These are phyloP conservation scores for Agonopterix subpropinquella DNA, from an alignment of 2,888 invertebrate genomes.

Conservation along the genomic window DNA sequence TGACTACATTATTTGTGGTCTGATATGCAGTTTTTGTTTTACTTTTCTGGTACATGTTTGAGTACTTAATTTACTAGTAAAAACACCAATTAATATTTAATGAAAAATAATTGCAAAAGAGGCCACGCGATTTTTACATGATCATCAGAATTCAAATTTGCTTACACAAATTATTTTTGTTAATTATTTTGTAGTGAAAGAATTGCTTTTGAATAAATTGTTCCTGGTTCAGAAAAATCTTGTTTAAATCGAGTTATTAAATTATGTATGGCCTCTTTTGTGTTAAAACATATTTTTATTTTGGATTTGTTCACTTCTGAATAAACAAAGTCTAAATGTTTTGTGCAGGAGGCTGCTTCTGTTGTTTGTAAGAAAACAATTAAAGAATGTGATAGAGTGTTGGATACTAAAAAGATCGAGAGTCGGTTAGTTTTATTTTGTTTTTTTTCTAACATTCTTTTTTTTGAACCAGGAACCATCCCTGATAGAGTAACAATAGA, in stretches of 20 bases:
- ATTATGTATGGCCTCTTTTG: slow-evolving; percentile 35
- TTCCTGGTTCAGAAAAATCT: slow-evolving; percentile 52
- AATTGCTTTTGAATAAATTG: slow-evolving; percentile 8
- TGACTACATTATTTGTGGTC: no score
- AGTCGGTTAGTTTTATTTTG: slow-evolving; percentile 53
- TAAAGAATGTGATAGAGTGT: slow-evolving; percentile 42
- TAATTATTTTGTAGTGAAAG: no score
- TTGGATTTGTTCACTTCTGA: slow-evolving; percentile 17
- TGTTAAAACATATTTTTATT: slow-evolving; percentile 18
- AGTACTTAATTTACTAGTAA: not conserved
- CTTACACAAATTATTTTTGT: no score
- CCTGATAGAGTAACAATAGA: slow-evolving; percentile 1
- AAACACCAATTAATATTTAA: not conserved
- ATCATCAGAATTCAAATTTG: no score
- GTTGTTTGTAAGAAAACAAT: slow-evolving; percentile 41
- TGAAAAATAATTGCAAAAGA: slow-evolving; percentile 18
- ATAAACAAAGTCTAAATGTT: no score
- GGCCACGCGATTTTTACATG: slow-evolving; percentile 18
- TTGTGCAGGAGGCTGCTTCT: slow-evolving; percentile 40
- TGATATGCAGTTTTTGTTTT: no score
- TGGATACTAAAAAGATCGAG: slow-evolving; percentile 27
- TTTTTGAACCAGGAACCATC: slow-evolving; percentile 15
- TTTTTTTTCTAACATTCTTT: slow-evolving; percentile 11
- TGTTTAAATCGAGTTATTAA: slow-evolving; percentile 2
- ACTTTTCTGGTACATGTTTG: not conserved